Base-by-base conservation (phyloP, 30 jellyfish, hydroid and myxozoan species). In the Nemopilema nomurai region DNA sequence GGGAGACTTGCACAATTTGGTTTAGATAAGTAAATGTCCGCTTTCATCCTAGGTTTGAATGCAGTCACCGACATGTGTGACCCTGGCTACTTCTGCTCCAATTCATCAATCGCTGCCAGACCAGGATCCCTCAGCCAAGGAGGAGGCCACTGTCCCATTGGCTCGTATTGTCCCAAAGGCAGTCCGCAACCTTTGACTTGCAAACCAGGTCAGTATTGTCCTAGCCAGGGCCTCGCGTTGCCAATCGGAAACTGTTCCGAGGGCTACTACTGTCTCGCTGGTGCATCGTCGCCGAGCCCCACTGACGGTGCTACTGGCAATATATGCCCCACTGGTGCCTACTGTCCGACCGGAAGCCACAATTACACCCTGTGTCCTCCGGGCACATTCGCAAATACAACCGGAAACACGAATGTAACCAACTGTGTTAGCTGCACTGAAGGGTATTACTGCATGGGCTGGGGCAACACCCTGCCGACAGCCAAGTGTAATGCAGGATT, bases 301-400 rank as follows among this genome's bases (percentile, higher is more conserved):
- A 85, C 84, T n/a, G 97, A 92, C 32, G 66, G 75, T 51, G 87
- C 79, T 26, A 93, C 97, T 51, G 99, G 99, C 0, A 86, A 89
- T 68, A 65, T 73, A 4, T 94, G 99, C 64, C 99, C 99, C 24
- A 75, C 76, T 22, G 99, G 99, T 25, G 87, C 97, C 26, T 95
- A 85, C 78, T 95, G 99, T 62, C 97, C 94, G 51, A 75, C 73
- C 0, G 97, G 97, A 19, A 87, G 97, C 62, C 93, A 82, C 18
- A 90, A 81, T 49, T 87, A 77, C 78, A 95, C 97, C 16, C 85
- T 95, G 17, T 95, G 99, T 80, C 99, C 99, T 8, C 99, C 99
- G 8, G 97, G 97, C 26, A 95, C 99, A 25, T 95, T 3, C 88
- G 33, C 97, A 50, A 95, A 95, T 69, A 53, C 77, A 30, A 95